Base-by-base conservation (phyloP, 2,113 vertebrate species). In the Solea solea region DNA sequence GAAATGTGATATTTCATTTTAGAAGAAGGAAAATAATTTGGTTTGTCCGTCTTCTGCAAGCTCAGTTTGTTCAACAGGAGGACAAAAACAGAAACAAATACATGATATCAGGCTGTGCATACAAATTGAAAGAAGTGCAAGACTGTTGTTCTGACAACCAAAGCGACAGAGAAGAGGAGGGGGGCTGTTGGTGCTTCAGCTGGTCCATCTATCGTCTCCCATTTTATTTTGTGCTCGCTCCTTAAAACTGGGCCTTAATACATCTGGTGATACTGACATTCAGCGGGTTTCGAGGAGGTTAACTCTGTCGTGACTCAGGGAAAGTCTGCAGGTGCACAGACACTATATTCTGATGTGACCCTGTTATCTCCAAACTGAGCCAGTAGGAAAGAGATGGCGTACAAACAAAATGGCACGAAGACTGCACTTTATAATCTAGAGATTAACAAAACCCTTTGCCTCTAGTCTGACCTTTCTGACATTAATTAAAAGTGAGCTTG, bases 181-280 rank as follows among this genome's bases (percentile, higher is more conserved):
- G 13, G 64, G 21, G 15, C 64, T 55, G 46, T 12, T 12, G 52
- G 49, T 39, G 41, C 64, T 66, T 72, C 72, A 72, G 80, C 76
- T 68, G 83, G 54, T 59, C 68, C 66, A 59, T 87, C 81, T 16
- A 53, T 87, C 86, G 16, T 72, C 86, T 66, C 66, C 79, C 13
- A 34, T 14, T 59, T 76, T 64, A 88, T 83, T 84, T 73, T 53
- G 9, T 45, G 44, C 70, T 16, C 46, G 44, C 41, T 41, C 56
- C 49, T 70, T 21, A 70, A 44, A 80, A 27, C 85, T 28, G 62
- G 75, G 85, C 75, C 81, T 80, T 64, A 42, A 14, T 42, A 64
- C 0, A 34, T 65, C 74, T 66, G 84, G 39, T 54, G 90, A 94
- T 92, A 93, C 87, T 91, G 90, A 90, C 91, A 88, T 91, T 93